Evolutionary conservation across 2,888 invertebrate species (phyloP).

Genomic region (Boloria euphrosyne): DNA sequence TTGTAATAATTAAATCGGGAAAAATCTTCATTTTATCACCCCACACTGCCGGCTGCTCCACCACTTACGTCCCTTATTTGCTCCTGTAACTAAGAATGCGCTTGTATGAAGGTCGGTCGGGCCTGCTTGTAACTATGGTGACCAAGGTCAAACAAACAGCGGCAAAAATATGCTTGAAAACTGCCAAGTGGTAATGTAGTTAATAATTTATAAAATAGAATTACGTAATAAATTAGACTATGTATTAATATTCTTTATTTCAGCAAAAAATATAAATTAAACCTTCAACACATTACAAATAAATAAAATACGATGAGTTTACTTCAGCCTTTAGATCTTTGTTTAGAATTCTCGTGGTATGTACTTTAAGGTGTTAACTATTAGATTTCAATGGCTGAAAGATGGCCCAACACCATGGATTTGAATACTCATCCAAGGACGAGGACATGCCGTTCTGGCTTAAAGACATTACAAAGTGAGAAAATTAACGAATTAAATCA

Average conservation of each 20-base stretch:
- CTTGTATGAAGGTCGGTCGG: too few relatives aligned
- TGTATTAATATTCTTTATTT: not conserved
- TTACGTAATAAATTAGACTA: conserved; percentile 14
- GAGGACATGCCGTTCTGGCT: conserved; percentile 68
- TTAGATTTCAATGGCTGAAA: conserved; percentile 60
- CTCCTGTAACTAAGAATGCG: too few relatives aligned
- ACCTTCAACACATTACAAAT: not conserved
- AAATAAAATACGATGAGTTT: conserved; percentile 14
- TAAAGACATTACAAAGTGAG: conserved; percentile 75
- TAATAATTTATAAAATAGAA: conserved; percentile 43
- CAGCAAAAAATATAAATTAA: not conserved
- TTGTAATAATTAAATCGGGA: too few relatives aligned
- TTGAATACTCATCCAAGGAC: conserved; percentile 59
- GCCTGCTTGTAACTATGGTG: conserved; percentile 56
- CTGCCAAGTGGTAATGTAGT: conserved; percentile 63
- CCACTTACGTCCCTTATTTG: too few relatives aligned
- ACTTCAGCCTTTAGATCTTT: conserved; percentile 20
- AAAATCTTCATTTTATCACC: too few relatives aligned
- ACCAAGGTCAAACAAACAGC: conserved; percentile 82
- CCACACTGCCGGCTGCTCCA: too few relatives aligned
- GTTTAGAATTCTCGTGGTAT: conserved; percentile 30
- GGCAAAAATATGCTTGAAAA: conserved; percentile 74
- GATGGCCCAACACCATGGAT: conserved; percentile 69
- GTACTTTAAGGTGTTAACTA: conserved; percentile 25
- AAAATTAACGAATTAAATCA: not conserved